A percentile compares a stretch with the other conserved stretches of the same genome.
Evolutionary conservation across 2,797 vertebrate species (phyloP).

Genomic region (Cynopterus sphinx): DNA sequence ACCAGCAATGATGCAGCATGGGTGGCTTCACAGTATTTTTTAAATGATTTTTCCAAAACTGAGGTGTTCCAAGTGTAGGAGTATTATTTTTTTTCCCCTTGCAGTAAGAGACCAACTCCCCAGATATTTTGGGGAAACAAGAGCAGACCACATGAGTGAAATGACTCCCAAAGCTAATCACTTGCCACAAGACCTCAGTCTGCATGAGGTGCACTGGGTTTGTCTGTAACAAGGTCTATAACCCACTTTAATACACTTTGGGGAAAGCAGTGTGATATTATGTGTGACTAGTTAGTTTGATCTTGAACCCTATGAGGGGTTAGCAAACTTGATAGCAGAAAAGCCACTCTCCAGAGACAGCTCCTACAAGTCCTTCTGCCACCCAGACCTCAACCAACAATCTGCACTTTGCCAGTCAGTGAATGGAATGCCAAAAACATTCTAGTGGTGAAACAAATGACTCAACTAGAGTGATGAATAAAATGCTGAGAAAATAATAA

Average conservation of each 20-base stretch:
- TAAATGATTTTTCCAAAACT: constrained; percentile 64
- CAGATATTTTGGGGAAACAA: constrained; percentile 40
- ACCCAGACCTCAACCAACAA: neutral
- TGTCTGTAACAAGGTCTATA: neutral
- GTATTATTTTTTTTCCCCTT: constrained; percentile 48
- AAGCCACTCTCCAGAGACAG: neutral
- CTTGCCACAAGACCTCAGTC: neutral
- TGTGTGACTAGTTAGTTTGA: neutral
- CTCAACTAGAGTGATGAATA: neutral
- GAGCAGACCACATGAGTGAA: neutral
- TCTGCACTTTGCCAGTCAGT: neutral
- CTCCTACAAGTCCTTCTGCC: neutral
- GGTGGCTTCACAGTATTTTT: constrained; percentile 54
- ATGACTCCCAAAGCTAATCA: constrained; percentile 4
- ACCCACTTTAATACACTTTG: neutral
- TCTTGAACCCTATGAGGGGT: neutral
- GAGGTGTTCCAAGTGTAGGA: constrained; percentile 62
- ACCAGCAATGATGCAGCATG: constrained; percentile 52
- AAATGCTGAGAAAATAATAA: neutral
- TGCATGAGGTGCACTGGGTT: neutral
- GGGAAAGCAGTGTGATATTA: neutral
- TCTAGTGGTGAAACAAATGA: neutral
- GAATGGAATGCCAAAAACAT: neutral
- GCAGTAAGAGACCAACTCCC: constrained; percentile 33
- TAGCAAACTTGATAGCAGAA: constrained; percentile 12